Evolutionary conservation across 2,888 invertebrate genomes (phyloP).

Genomic region (Seladonia tumulorum): DNA sequence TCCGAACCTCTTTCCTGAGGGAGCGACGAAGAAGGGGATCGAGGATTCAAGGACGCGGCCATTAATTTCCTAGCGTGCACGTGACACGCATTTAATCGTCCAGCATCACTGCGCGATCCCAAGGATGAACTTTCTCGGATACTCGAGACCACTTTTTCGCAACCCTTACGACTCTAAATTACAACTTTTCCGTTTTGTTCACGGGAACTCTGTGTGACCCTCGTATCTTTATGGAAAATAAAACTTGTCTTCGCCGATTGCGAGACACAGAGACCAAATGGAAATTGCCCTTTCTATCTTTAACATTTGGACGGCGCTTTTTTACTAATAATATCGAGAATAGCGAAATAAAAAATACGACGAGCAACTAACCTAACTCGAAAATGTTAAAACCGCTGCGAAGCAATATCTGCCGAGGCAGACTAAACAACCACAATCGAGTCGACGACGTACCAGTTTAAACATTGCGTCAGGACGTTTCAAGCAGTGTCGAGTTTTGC

Average conservation of each 20-base stretch:
- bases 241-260: too few species aligned
- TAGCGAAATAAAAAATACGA: too few species aligned
- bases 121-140: slow-evolving; percentile 13
- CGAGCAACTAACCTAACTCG: background rate
- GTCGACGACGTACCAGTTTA: background rate
- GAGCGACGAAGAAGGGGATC: slow-evolving; percentile 37
- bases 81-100: slow-evolving; percentile 37
- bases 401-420: background rate
- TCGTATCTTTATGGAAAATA: too few species aligned
- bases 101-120: slow-evolving; percentile 19
- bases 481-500: background rate
- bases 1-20: slow-evolving; percentile 44
- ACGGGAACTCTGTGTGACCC: background rate
- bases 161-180: background rate
- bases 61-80: slow-evolving; percentile 54
- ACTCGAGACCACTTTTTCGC: background rate
- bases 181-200: background rate
- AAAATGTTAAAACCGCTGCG: background rate
- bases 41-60: slow-evolving; percentile 40
- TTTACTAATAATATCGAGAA: too few species aligned
- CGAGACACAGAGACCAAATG: too few species aligned
- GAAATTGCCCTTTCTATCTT: too few species aligned
- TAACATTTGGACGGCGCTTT: too few species aligned
- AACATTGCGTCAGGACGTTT: background rate
- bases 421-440: slow-evolving; percentile 32